phyloP scores from a whole-genome alignment of 1,140 invertebrate genomes.

The Macrocentrus cingulum region DNA sequence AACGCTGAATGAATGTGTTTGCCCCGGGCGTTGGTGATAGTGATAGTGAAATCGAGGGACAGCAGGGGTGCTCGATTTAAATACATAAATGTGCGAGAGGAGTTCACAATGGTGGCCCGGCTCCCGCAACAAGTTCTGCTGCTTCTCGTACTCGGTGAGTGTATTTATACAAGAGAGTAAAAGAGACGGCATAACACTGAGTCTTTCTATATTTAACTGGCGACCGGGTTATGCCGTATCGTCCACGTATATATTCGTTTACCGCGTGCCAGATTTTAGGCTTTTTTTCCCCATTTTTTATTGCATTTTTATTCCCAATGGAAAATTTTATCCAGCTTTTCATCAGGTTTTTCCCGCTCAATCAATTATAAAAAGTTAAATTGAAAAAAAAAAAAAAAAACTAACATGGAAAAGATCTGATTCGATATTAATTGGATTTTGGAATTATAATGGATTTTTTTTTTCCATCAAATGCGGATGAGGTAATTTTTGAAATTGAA shows the following conservation, averaged over 20 bases:
- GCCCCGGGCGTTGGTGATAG: conserved; percentile 38
- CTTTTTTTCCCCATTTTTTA: background rate
- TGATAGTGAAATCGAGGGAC: conserved; percentile 42
- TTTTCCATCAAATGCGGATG: too few species aligned
- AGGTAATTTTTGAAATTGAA: too few species aligned
- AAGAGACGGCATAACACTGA: conserved; percentile 20
- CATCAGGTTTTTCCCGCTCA: too few species aligned
- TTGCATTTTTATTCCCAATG: background rate
- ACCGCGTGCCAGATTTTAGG: background rate
- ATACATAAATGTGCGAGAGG: conserved; percentile 53
- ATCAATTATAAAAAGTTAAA: too few species aligned
- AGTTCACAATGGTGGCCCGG: conserved; percentile 52
- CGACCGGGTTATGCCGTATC: background rate
- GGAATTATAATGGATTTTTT: too few species aligned
- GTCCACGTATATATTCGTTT: background rate
- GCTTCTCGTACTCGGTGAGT: conserved; percentile 54
- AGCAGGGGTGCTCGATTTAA: conserved; percentile 44
- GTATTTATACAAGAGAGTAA: conserved; percentile 30
- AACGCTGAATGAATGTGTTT: conserved; percentile 48
- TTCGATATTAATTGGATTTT: too few species aligned
- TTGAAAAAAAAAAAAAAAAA: too few species aligned
- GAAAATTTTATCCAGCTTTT: background rate
- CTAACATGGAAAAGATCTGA: too few species aligned
- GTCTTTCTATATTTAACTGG: conserved; percentile 3
- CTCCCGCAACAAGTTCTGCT: conserved; percentile 56